Evolutionary conservation across 2,113 vertebrate genomes (phyloP).

Genomic region (Syngnathus scovelli): DNA sequence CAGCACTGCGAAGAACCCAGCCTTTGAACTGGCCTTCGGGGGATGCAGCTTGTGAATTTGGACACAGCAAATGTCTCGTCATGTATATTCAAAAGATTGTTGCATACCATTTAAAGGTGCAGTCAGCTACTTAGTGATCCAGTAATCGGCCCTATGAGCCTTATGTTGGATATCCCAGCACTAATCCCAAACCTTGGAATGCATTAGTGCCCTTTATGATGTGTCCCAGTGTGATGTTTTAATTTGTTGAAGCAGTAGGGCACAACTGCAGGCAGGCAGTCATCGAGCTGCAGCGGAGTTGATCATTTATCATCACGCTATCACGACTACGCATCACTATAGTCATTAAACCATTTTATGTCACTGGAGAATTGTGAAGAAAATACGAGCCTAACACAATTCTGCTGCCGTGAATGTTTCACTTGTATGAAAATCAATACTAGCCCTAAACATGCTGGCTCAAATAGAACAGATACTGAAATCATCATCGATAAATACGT

Average conservation of each 20-base stretch:
- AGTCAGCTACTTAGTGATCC: background rate
- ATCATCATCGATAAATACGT: background rate
- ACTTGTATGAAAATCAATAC: constrained; percentile 4
- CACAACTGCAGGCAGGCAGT: background rate
- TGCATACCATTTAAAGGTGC: background rate
- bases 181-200: background rate
- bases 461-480: background rate
- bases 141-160: background rate
- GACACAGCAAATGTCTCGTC: too few relatives aligned
- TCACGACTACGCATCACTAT: constrained; percentile 3
- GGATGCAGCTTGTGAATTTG: too few relatives aligned
- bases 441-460: background rate
- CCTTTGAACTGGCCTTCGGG: too few relatives aligned
- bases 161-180: background rate
- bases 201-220: background rate
- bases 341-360: background rate
- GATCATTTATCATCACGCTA: background rate
- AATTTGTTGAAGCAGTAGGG: background rate
- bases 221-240: background rate
- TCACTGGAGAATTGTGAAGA: background rate
- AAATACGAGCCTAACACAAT: background rate
- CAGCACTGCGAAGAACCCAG: too few relatives aligned
- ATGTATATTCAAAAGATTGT: too few relatives aligned
- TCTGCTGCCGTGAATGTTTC: background rate
- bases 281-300: background rate